Evolutionary conservation across 2,888 invertebrate species (phyloP), one percentile per base, ranked within the genome.

Genomic region (Ormyrus thymus): DNA sequence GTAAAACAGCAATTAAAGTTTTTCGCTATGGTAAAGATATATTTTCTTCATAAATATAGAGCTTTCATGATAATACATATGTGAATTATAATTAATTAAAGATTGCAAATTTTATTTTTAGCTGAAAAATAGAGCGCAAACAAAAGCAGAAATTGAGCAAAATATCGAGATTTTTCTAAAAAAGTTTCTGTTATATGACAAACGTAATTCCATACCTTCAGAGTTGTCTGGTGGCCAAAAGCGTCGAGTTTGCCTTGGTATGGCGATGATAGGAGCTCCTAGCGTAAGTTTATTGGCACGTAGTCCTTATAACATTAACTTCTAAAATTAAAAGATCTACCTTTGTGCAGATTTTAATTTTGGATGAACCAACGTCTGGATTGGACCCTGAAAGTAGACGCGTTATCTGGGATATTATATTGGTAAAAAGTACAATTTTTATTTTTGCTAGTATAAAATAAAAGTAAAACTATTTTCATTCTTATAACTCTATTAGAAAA

Each of bases 221-320:
- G 91, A 92, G 58, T 90, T 97, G 77, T 97, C 97, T 0, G 97
- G 97, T 7, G 98, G 97, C 10, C 97, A 97, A 94, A 96, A 96
- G 90, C 92, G 98, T 59, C 95, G 97, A 81, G 90, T 97, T 71
- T 96, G 95, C 70, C 92, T 97, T 15, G 96, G 94, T 13, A 95
- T 96, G 87, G 95, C 97, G 0, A 91, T 97, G 70, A 93, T 96
- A 46, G 96, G 96, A 0, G 93, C 93, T 81, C 94, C 96, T 7
- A 92, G 91, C 84, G 91, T 91, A 83, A 81, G 80, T 83, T 50
- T 2, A 69, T 46, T 29, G 29, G 3, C 29, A 29, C 29, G 29
- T 29, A 29, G 29, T 29, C 4, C 4, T 29, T 29, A 29, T 29
- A 29, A 29, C 4, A 4, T 29, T 2, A 29, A 29, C 3, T 29